Percentiles rank a stretch among this genome's conserved stretches.
Conservation (phyloP, 2,113 vertebrate genomes). For the Regulus satrapa region DNA sequence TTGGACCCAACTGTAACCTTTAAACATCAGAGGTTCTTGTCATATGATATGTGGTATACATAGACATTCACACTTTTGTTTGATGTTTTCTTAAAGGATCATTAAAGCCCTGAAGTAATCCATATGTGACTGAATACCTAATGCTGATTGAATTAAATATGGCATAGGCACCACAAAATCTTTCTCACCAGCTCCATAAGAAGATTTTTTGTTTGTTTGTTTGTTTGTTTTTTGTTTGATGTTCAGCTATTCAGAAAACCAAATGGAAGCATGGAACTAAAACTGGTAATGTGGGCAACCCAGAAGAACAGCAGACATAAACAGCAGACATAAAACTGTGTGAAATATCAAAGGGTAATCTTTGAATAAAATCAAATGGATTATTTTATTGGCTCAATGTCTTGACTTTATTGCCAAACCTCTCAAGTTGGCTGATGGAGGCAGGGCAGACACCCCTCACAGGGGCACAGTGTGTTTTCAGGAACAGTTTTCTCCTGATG, state of each 20-base stretch:
- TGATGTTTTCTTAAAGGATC: neutral
- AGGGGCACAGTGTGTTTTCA: neutral
- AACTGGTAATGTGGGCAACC: neutral
- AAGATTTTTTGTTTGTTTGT: too few species aligned
- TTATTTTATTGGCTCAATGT: neutral
- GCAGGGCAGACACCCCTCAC: accelerated
- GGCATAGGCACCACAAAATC: neutral
- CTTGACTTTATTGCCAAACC: neutral
- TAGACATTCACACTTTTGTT: neutral
- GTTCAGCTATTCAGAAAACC: neutral
- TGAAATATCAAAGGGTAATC: neutral
- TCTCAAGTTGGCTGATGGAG: neutral
- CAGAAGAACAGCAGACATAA: neutral
- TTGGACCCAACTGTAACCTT: neutral
- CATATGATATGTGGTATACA: neutral
- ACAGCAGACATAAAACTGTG: neutral
- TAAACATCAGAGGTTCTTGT: neutral
- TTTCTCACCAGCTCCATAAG: neutral
- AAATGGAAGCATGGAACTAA: neutral
- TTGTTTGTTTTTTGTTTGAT: neutral
- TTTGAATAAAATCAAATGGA: neutral
- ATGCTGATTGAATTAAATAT: neutral
- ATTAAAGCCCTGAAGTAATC: neutral
- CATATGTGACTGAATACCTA: neutral
- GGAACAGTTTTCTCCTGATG: neutral